Base-by-base conservation (phyloP, 2,888 invertebrate species). In the Julus scanicus region DNA sequence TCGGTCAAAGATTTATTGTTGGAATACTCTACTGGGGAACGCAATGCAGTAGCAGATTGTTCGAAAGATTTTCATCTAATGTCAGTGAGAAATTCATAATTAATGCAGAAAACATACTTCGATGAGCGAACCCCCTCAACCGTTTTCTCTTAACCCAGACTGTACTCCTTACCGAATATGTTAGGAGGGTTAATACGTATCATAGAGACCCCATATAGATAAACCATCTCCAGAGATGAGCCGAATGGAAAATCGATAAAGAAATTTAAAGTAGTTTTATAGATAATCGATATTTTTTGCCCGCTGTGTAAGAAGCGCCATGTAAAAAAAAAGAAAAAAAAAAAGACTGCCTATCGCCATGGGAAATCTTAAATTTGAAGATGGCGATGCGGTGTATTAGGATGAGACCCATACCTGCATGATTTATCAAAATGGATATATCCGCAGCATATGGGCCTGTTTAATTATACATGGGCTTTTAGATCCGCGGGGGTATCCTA, bases 191-290 rank as follows among this genome's bases (percentile, higher is more conserved):
- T 63, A 63, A 63, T 63, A 63, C 57, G 57, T 63, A 63, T 63
- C 57, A 63, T 63, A n/a, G 57, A 63, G 57, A 63, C 57, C 57
- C 57, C 57, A 63, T 63, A 63, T 63, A 63, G 57, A 63, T 63
- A 63, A 63, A 63, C 57, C 57, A 63, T 63, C 57, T 63, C 57
- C 57, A 63, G 57, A 63, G 57, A 63, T 63, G 57, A 63, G 57
- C 57, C 57, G 57, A 63, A 63, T 15, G 57, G 57, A 63, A 63
- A 63, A 63, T 63, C 57, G 57, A 63, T 63, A n/a, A n/a, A 63
- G 57, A 63, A 63, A 63, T 63, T 63, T 63, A 63, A 63, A 63
- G 57, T 63, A 63, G 57, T 63, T 63, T 63, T 63, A 63, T 63
- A n/a, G 57, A 63, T 63, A 63, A 63, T 63, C 57, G 57, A 63